Evolutionary conservation across 2,797 vertebrate species (phyloP), one percentile per base, ranked within the genome.

Genomic region (Todus mexicanus): DNA sequence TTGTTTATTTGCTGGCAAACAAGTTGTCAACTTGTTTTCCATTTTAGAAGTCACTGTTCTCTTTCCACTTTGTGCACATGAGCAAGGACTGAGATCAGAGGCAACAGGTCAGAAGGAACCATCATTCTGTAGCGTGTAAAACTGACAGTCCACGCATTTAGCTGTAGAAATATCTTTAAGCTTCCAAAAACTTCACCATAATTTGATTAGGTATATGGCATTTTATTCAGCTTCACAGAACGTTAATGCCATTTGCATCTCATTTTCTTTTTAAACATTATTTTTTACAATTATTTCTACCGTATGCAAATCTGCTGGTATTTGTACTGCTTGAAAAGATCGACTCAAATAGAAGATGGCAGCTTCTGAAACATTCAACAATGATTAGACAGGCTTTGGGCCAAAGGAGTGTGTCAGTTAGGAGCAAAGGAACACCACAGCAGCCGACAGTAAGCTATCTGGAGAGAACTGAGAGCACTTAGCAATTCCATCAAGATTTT

Each of bases 331-430:
- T 94, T 79, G 59, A 94, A 96, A 97, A 94, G 88, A 86, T 50
- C 81, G 70, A 77, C 87, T 95, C 92, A 84, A 82, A 93, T 77
- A 77, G 95, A 92, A 96, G 82, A 92, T 82, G 93, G 87, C 94
- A 96, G 94, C 94, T 97, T 90, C 78, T 92, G 85, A 97, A 97
- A 94, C 95, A 96, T 96, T 97, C 95, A 97, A 93, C 95, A 95
- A 96, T 87, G 89, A 96, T 97, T 96, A 97, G 95, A 91, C 79
- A 96, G 96, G 95, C 96, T 87, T 6, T 88, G 71, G 92, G 95
- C 96, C 97, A 98, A 94, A 85, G 84, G 68, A 95, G 37, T 13
- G 29, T 76, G 81, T 82, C 64, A 63, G 93, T 87, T 73, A 86
- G 56, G 84, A 89, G 92, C 80, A 92, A 72, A 64, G 80, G 51